phyloP scores from a whole-genome alignment of 2,797 vertebrate genomes.

The Mustela erminea region DNA sequence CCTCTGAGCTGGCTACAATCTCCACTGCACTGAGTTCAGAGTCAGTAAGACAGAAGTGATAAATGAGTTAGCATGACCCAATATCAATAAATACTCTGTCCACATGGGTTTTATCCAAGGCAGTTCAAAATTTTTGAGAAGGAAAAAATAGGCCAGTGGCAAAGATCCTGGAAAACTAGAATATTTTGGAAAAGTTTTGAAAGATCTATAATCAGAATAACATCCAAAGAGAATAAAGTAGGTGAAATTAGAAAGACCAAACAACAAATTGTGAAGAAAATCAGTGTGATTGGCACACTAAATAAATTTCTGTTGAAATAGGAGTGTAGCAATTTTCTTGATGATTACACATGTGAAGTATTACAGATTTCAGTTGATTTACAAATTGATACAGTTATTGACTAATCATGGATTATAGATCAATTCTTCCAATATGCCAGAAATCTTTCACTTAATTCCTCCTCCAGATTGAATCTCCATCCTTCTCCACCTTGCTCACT shows the following conservation, averaged over 20 bases:
- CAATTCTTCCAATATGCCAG: conserved; percentile 33
- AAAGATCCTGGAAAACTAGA: conserved; percentile 85
- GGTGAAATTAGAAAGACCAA: conserved; percentile 63
- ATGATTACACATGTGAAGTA: conserved; percentile 19
- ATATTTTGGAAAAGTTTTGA: conserved; percentile 74
- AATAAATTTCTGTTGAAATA: conserved; percentile 47
- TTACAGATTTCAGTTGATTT: conserved; percentile 50
- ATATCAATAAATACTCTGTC: conserved; percentile 79
- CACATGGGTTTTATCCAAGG: conserved; percentile 76
- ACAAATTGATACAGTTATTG: conserved; percentile 16
- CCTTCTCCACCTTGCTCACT: background rate
- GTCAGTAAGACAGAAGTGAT: conserved; percentile 78
- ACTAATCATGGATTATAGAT: background rate
- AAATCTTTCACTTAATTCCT: background rate
- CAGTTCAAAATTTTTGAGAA: conserved; percentile 74
- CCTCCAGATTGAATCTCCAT: background rate
- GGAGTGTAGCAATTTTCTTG: background rate
- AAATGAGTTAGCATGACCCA: conserved; percentile 81
- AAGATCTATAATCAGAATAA: conserved; percentile 76
- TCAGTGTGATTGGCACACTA: conserved; percentile 42
- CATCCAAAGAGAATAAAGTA: conserved; percentile 74
- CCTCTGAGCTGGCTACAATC: conserved; percentile 58
- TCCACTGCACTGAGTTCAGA: conserved; percentile 57
- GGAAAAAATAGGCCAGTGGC: conserved; percentile 81
- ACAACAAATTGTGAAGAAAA: conserved; percentile 64